Base-by-base conservation (phyloP, 2,888 invertebrate genomes). In the Mimachlamys varia region DNA sequence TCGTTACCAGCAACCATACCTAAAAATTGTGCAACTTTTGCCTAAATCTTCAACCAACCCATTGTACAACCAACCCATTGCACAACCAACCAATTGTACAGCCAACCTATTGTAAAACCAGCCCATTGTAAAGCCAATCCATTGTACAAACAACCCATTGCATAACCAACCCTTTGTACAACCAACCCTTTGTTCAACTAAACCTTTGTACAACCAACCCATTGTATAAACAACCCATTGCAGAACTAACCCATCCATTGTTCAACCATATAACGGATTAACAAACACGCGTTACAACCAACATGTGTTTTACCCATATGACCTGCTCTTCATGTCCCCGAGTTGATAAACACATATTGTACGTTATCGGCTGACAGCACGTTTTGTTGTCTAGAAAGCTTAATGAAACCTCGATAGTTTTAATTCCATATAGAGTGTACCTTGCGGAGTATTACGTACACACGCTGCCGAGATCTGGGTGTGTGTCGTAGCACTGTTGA, bases 381-480 rank as follows among this genome's bases (percentile, higher is more conserved):
- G 22, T n/a, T 53, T 53, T 19, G 7, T 58, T 27, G 33, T 76
- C 33, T 76, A 27, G 33, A 33, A 15, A 76, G 33, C 12, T 76
- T 76, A 76, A 76, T 76, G 76, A 76, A 76, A 76, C 27, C 76
- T 33, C 33, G 33, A 76, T 76, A 76, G 76, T 76, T 76, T 76
- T 76, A 76, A 76, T 76, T 76, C 76, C 76, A 27, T 33, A 33
- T 76, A 22, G 76, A 33, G 22, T 76, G 76, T 27, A 76, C 33
- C 33, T 76, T 62, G 62, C n/a, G 22, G 62, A 62, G 62, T 22
- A 22, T 62, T 62, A 62, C 62, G 62, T 62, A 62, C 76, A 33
- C 2, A 33, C 4, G 33, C 76, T 10, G 76, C 12, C 76, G 27
- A 33, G 33, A 76, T 27, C 62, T 76, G 27, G 62, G 27, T 27